Conservation (phyloP, 2,113 vertebrate species). For the Saimiri boliviensis region DNA sequence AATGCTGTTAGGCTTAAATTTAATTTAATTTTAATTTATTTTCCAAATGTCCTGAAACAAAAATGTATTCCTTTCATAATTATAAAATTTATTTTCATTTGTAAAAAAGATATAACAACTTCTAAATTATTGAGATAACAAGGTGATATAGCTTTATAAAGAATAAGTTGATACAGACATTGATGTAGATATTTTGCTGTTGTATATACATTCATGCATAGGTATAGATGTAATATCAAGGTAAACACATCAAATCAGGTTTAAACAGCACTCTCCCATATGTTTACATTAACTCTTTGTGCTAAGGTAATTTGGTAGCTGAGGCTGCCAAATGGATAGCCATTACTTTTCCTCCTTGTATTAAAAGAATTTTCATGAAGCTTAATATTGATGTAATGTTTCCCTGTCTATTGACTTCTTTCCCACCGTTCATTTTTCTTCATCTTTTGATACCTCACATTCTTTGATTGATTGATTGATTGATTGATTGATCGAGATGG, state of each 20-base stretch:
- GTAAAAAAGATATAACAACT: not conserved
- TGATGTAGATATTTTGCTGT: not conserved
- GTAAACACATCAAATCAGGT: not conserved
- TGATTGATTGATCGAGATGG: too few species aligned
- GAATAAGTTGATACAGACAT: not conserved
- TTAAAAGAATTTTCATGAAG: not conserved
- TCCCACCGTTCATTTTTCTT: not conserved
- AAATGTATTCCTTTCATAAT: not conserved
- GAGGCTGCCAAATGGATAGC: not conserved
- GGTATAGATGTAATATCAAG: not conserved
- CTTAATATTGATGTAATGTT: not conserved
- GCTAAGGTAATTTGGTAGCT: not conserved
- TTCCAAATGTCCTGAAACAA: not conserved
- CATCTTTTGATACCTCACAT: not conserved
- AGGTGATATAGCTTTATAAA: not conserved
- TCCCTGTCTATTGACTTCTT: not conserved
- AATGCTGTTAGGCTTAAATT: not conserved
- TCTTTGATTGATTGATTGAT: not conserved
- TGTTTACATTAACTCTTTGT: not conserved
- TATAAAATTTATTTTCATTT: not conserved
- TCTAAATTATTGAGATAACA: not conserved
- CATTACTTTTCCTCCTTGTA: not conserved
- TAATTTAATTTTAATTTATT: slow-evolving; percentile 24
- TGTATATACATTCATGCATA: not conserved
- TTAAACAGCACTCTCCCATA: not conserved